Percentiles rank a stretch among this genome's conserved stretches.
These are phyloP conservation scores for Graptemys geographica DNA, from an alignment of 2,797 vertebrate species.

Conservation along the genomic window DNA sequence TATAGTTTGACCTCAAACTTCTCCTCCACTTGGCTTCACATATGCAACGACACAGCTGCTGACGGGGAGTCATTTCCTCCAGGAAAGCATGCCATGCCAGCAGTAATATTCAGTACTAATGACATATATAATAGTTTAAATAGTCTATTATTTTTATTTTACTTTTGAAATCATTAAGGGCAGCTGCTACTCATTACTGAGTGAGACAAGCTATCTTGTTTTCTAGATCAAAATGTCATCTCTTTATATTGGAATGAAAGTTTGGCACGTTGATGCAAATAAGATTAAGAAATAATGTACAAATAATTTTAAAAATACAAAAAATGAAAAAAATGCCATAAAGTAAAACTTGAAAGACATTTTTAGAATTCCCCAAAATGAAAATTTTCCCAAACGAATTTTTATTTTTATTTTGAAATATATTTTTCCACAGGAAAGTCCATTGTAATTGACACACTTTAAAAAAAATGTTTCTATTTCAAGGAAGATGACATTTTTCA, in stretches of 20 bases:
- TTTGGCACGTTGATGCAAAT: not conserved
- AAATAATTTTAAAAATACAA: not conserved
- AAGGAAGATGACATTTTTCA: too few species aligned
- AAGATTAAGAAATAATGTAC: not conserved
- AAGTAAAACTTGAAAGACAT: not conserved
- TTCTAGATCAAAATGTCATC: not conserved
- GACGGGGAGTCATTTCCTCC: not conserved
- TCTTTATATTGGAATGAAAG: not conserved
- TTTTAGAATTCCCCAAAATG: not conserved
- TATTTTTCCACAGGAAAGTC: not conserved
- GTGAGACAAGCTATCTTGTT: not conserved
- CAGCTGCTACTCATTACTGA: not conserved
- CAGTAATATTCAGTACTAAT: not conserved
- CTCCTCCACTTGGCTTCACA: not conserved
- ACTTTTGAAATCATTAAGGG: not conserved
- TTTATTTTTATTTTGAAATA: not conserved
- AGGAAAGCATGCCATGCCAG: not conserved
- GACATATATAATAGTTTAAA: not conserved
- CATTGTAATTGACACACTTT: too few species aligned
- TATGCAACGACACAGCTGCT: not conserved
- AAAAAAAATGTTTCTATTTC: too few species aligned
- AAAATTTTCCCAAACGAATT: not conserved
- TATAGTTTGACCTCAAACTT: not conserved
- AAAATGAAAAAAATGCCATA: not conserved
- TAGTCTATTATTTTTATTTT: not conserved